Percentiles rank a stretch among this genome's conserved stretches.
phyloP scores from a whole-genome alignment of 2,113 vertebrate genomes.

The Semnornis frantzii region DNA sequence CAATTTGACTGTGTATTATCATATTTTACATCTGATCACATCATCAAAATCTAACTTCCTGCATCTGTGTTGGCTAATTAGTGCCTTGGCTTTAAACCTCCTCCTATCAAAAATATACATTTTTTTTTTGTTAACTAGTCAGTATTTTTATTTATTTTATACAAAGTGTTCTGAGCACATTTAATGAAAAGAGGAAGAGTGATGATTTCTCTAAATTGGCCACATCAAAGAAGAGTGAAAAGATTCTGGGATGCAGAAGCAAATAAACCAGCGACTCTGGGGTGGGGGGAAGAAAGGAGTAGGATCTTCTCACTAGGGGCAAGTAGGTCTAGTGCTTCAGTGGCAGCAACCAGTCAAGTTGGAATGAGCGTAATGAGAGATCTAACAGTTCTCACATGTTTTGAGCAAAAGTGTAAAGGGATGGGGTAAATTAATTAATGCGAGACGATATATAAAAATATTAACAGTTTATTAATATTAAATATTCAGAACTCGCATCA shows the following conservation, averaged over 20 bases:
- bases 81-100: conserved; percentile 29
- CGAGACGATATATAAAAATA: too few relatives aligned
- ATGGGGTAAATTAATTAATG: too few relatives aligned
- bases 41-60: conserved; percentile 68
- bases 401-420: background rate
- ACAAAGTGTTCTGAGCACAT: background rate
- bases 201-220: background rate
- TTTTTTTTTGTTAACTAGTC: conserved; percentile 33
- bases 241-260: background rate
- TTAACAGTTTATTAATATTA: too few relatives aligned
- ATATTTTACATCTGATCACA: conserved; percentile 40
- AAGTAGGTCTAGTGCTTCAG: background rate
- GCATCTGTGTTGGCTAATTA: conserved; percentile 65
- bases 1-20: conserved; percentile 32
- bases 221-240: background rate
- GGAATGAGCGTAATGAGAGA: background rate
- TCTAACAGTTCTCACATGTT: background rate
- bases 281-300: too few relatives aligned
- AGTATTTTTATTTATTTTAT: conserved; percentile 29
- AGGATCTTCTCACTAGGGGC: background rate
- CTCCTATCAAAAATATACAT: background rate
- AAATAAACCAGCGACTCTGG: background rate
- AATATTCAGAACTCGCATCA: too few relatives aligned
- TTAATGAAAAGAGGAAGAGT: conserved; percentile 12
- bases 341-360: background rate